Evolutionary conservation across 2,888 invertebrate genomes (phyloP).

Genomic region (Steromphala cineraria): DNA sequence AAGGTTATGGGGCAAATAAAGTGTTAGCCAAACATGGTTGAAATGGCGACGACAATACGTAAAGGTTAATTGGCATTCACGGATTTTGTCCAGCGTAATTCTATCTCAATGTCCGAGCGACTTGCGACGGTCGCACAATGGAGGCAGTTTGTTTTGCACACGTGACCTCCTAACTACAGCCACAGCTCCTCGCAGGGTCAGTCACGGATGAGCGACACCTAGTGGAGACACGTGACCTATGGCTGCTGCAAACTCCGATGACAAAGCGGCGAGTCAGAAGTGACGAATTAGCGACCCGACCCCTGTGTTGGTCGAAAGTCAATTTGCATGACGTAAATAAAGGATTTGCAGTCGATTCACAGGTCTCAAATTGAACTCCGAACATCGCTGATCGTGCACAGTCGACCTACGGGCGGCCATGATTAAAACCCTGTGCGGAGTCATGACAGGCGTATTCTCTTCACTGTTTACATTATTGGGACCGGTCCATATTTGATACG

Average conservation of each 20-base stretch:
- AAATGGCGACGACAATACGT: neutral
- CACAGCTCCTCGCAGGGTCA: constrained; percentile 1
- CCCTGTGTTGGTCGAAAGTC: neutral
- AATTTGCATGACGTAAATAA: neutral
- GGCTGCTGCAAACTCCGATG: neutral
- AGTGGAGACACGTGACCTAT: neutral
- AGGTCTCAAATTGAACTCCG: neutral
- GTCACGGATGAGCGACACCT: neutral
- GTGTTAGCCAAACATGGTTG: neutral
- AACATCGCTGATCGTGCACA: neutral
- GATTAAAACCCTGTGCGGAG: neutral
- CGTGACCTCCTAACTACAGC: neutral
- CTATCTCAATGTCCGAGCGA: neutral
- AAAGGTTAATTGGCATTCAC: neutral
- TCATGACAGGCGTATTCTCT: neutral
- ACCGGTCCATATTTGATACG: too few relatives aligned
- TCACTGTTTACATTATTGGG: neutral
- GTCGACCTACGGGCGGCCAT: neutral
- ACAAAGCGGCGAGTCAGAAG: neutral
- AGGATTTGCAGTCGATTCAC: neutral
- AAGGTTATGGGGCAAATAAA: neutral
- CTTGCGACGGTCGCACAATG: neutral
- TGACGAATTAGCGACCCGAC: neutral
- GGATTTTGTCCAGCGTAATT: neutral
- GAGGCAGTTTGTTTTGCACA: neutral